These are phyloP conservation scores for Toxotes chatareus DNA, from an alignment of 2,113 vertebrate species.

Conservation along the genomic window DNA sequence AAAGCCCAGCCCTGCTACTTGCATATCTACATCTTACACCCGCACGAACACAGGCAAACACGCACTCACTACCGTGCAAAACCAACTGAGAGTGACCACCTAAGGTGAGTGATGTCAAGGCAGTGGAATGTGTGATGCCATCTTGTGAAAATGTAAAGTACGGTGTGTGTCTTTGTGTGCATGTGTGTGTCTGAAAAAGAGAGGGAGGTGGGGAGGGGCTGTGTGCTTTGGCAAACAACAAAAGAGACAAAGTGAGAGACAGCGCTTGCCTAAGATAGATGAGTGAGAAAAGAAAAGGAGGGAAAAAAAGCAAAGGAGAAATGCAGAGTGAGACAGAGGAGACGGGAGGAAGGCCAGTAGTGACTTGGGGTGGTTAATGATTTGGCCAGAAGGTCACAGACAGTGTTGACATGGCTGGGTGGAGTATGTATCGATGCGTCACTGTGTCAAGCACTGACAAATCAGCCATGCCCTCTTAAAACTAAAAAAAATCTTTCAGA, in stretches of 20 bases:
- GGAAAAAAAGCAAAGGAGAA: constrained; percentile 9
- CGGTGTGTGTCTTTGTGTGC: background rate
- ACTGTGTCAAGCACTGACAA: constrained; percentile 64
- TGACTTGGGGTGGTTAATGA: constrained; percentile 70
- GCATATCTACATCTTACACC: background rate
- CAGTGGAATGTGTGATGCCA: constrained; percentile 26
- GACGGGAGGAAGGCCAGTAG: constrained; percentile 25
- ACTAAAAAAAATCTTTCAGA: constrained; percentile 50
- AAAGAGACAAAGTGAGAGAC: constrained; percentile 32
- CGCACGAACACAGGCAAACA: background rate
- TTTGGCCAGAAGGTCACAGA: constrained; percentile 77
- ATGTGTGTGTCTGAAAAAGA: background rate
- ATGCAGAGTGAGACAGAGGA: constrained; percentile 41
- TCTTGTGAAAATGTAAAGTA: constrained; percentile 29
- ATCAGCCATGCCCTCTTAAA: constrained; percentile 61
- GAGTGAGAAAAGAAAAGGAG: constrained; percentile 6
- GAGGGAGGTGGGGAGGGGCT: background rate
- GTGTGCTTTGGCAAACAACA: constrained; percentile 12
- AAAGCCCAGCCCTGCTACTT: constrained; percentile 6
- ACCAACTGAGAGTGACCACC: constrained; percentile 13
- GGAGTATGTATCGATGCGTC: constrained; percentile 62
- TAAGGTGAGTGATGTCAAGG: constrained; percentile 58
- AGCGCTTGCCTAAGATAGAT: constrained; percentile 38
- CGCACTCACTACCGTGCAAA: background rate
- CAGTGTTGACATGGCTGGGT: constrained; percentile 61